Evolutionary conservation across 1,140 invertebrate species (phyloP).

Genomic region (Hydropsyche tenuis): DNA sequence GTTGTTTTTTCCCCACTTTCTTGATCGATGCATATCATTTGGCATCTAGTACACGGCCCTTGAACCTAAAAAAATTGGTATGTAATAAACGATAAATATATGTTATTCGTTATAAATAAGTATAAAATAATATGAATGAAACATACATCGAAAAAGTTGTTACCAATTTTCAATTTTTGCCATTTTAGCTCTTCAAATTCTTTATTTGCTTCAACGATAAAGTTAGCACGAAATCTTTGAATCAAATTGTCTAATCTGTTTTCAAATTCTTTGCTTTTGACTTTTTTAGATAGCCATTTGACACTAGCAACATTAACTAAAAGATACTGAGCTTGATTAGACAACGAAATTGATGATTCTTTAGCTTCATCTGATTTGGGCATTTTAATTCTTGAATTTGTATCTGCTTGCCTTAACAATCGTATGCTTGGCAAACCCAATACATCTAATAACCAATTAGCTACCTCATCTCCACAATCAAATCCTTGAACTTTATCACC

Average conservation of each 20-base stretch:
- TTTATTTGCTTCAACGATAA: slow-evolving; percentile 66
- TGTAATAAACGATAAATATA: not conserved
- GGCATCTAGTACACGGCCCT: slow-evolving; percentile 84
- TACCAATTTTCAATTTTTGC: slow-evolving; percentile 73
- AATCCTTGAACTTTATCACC: slow-evolving; percentile 77
- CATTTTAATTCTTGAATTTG: slow-evolving; percentile 52
- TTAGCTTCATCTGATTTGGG: slow-evolving; percentile 54
- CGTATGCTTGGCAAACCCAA: slow-evolving; percentile 71
- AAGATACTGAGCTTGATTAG: slow-evolving; percentile 89
- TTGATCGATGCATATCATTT: slow-evolving; percentile 95
- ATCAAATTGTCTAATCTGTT: slow-evolving; percentile 65
- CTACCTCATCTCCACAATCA: slow-evolving; percentile 83
- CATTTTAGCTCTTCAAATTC: slow-evolving; percentile 81
- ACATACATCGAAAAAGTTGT: slow-evolving; percentile 69
- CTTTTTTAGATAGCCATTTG: slow-evolving; percentile 69
- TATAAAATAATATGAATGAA: slow-evolving; percentile 13
- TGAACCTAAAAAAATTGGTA: slow-evolving; percentile 64
- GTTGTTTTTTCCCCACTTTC: slow-evolving; percentile 77
- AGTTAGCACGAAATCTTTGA: slow-evolving; percentile 73
- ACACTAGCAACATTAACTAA: slow-evolving; percentile 81
- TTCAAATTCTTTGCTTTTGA: slow-evolving; percentile 62
- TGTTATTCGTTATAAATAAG: slow-evolving; percentile 14
- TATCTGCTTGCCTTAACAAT: slow-evolving; percentile 69
- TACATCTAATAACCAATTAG: slow-evolving; percentile 76
- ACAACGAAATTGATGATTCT: slow-evolving; percentile 70